Base-by-base conservation (phyloP, 2,888 invertebrate species). In the Leptinotarsa tumamoca region DNA sequence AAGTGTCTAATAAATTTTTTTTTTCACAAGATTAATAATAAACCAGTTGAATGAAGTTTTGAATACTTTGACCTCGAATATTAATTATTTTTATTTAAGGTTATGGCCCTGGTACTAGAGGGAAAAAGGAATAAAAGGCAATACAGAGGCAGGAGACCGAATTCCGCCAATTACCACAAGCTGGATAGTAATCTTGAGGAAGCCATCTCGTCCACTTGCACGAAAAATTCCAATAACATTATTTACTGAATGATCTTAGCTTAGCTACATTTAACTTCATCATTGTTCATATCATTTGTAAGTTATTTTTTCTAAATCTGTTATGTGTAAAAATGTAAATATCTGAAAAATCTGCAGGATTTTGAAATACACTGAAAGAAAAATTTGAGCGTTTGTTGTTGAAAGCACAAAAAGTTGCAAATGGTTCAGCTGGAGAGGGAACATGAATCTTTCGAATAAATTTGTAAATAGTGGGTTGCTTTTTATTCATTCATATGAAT, bases 161-260 rank as follows among this genome's bases (percentile, higher is more conserved):
- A 91, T 83, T 91, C 92, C 3, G 91, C 92, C 0, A 91, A 90
- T 82, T 93, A 93, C 84, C 90, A 92, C 73, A 93, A 93, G 84
- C 88, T 93, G 73, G 93, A 93, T 84, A 91, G 91, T 79, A 93
- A 92, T 82, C 88, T 93, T 76, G 93, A 93, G 86, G 93, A 93
- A 87, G 93, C 93, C 52, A 91, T 93, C 61, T 91, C 91, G 4
- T 92, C 92, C 1, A 89, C 90, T 54, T 90, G 90, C 81, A 90
- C 89, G 79, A 89, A 90, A 80, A 90, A 90, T 79, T 88, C 90
- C 54, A 90, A 90, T 54, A 89, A 91, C 85, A 90, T 91, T 73
- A 91, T 91, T 85, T 91, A 91, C 87, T 91, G 18, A 70, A 18
- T 18, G 14, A 56, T 56, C 18, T 21, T 69, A 43, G 54, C 43